These are phyloP conservation scores for Meandrina meandrites DNA, from an alignment of 92 coral and sea anemone genomes.

Conservation along the genomic window DNA sequence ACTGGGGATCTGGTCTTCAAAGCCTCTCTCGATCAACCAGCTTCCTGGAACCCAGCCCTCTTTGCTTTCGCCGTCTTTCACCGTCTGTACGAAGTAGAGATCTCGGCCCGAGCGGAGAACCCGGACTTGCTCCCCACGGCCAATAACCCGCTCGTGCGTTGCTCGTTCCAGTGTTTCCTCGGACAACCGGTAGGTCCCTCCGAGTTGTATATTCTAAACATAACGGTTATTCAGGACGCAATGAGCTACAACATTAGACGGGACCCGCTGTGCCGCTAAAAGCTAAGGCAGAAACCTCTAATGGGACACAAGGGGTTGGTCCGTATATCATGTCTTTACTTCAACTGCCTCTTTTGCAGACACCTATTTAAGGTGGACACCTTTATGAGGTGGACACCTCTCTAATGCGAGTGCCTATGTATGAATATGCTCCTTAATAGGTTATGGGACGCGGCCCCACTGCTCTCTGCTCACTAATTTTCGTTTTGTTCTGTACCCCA, in stretches of 20 bases:
- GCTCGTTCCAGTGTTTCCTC: conserved; percentile 82
- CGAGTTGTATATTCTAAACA: conserved; percentile 77
- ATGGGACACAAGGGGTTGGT: too few species aligned
- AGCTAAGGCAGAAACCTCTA: too few species aligned
- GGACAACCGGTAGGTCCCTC: conserved; percentile 82
- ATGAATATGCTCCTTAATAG: too few species aligned
- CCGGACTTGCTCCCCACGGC: conserved; percentile 83
- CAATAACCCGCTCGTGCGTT: conserved; percentile 73
- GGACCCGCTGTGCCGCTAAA: too few species aligned
- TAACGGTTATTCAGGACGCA: not conserved
- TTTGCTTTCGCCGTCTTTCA: conserved; percentile 60
- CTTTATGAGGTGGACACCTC: not conserved
- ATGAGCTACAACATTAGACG: too few species aligned
- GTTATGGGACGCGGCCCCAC: too few species aligned
- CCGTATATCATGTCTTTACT: too few species aligned
- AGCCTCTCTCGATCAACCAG: conserved; percentile 79
- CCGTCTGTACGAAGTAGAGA: conserved; percentile 89
- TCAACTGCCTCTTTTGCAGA: too few species aligned
- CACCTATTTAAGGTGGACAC: too few species aligned
- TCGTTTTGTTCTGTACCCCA: too few species aligned
- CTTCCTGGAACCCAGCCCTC: conserved; percentile 94
- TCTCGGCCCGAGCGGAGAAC: conserved; percentile 94
- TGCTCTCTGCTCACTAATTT: too few species aligned
- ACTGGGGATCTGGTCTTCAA: conserved; percentile 41
- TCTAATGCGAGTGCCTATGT: too few species aligned